These are phyloP conservation scores for Platyrinchus mystaceus DNA, from an alignment of 2,797 vertebrate species.

Conservation along the genomic window DNA sequence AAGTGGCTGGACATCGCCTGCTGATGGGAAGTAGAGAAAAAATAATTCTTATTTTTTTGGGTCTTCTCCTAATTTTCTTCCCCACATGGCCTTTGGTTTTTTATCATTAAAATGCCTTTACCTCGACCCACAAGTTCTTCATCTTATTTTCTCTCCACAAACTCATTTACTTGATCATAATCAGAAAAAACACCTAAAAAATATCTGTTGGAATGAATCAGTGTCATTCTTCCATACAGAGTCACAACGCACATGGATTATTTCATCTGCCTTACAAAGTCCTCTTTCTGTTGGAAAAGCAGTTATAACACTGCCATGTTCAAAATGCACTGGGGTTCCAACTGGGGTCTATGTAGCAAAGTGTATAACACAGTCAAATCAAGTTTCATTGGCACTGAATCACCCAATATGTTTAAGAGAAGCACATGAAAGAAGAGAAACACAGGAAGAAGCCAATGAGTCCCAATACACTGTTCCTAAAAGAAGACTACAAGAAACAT, in stretches of 20 bases:
- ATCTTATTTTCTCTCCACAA: neutral
- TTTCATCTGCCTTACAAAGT: neutral
- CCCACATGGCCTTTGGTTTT: neutral
- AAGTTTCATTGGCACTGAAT: neutral
- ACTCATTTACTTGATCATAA: neutral
- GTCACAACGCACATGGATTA: neutral
- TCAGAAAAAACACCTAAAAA: neutral
- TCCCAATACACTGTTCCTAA: neutral
- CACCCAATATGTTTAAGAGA: neutral
- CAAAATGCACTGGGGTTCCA: neutral
- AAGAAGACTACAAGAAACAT: neutral
- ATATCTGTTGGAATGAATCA: neutral
- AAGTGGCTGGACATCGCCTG: neutral
- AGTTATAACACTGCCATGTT: neutral
- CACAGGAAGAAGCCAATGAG: neutral
- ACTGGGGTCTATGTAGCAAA: neutral
- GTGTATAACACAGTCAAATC: neutral
- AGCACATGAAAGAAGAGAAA: neutral
- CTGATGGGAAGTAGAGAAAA: neutral
- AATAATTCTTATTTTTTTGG: neutral
- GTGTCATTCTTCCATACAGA: neutral
- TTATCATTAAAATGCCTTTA: neutral
- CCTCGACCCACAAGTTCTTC: accelerated
- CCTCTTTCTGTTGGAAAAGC: neutral
- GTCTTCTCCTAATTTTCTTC: neutral